These are phyloP conservation scores for Protaetia brevitarsis DNA, from an alignment of 1,140 invertebrate species.

Conservation along the genomic window DNA sequence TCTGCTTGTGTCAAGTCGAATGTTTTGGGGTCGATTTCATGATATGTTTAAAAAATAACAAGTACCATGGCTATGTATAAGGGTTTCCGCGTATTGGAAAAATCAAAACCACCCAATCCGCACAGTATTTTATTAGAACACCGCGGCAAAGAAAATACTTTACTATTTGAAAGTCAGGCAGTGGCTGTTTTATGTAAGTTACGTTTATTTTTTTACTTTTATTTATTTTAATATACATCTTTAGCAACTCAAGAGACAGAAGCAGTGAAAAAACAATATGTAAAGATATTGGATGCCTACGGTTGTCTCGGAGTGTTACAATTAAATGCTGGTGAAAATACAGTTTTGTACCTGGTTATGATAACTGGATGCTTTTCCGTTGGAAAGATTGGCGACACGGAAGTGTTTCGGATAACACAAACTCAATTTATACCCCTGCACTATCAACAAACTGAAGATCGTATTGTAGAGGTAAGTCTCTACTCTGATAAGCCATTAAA, in stretches of 20 bases:
- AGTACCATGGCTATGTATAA: slow-evolving; percentile 86
- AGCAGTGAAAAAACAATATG: slow-evolving; percentile 82
- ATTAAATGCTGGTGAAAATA: slow-evolving; percentile 79
- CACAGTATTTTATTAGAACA: slow-evolving; percentile 88
- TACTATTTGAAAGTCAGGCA: slow-evolving; percentile 88
- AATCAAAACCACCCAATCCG: slow-evolving; percentile 77
- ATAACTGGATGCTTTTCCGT: slow-evolving; percentile 94
- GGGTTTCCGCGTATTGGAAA: slow-evolving; percentile 85
- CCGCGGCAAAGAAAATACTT: slow-evolving; percentile 77
- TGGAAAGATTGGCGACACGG: slow-evolving; percentile 88
- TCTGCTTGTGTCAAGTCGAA: background rate
- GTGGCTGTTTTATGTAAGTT: slow-evolving; percentile 78
- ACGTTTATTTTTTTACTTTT: slow-evolving; percentile 9
- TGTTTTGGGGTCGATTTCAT: background rate
- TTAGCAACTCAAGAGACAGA: slow-evolving; percentile 78
- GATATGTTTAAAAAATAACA: background rate
- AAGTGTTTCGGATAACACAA: slow-evolving; percentile 92
- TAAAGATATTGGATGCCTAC: slow-evolving; percentile 87
- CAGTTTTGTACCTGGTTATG: slow-evolving; percentile 81
- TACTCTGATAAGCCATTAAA: no score
- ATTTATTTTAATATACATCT: slow-evolving; percentile 19
- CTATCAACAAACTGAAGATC: slow-evolving; percentile 75
- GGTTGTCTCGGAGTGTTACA: slow-evolving; percentile 89
- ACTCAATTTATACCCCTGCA: slow-evolving; percentile 85
- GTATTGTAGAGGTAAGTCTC: slow-evolving; percentile 65